A percentile compares a stretch with the other conserved stretches of the same genome.
phyloP scores from a whole-genome alignment of 2,797 vertebrate genomes.

The Ibycter americanus region DNA sequence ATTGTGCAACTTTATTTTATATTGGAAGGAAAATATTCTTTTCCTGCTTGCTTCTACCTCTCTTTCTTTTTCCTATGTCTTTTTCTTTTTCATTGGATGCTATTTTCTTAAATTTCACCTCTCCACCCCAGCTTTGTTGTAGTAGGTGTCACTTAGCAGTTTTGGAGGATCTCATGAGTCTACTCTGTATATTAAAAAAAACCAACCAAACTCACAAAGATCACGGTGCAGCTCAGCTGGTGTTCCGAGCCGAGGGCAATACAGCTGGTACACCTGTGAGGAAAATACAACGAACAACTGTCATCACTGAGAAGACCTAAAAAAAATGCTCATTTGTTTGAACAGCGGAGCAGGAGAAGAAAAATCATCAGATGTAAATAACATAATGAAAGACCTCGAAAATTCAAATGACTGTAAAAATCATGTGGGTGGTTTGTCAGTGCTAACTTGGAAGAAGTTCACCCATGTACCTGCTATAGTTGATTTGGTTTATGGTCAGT shows the following conservation, averaged over 20 bases:
- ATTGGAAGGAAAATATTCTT: neutral
- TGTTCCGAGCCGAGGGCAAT: rapidly evolving
- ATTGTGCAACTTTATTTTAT: neutral
- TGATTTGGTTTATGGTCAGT: neutral
- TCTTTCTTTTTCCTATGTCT: neutral
- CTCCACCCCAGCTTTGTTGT: neutral
- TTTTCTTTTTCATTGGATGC: neutral
- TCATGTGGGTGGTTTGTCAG: neutral
- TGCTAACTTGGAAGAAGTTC: neutral
- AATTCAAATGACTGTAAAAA: neutral
- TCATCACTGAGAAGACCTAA: neutral
- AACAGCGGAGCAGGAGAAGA: neutral
- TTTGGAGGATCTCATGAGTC: neutral
- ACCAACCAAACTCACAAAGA: neutral
- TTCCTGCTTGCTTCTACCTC: neutral
- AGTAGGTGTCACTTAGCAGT: neutral
- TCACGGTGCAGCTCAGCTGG: neutral
- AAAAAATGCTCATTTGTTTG: neutral
- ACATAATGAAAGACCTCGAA: neutral
- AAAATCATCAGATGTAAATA: neutral
- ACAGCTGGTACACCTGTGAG: neutral
- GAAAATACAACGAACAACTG: neutral
- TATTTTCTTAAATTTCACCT: neutral
- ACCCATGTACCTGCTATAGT: neutral
- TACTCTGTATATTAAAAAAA: neutral